Evolutionary conservation across 2,113 vertebrate species (phyloP), one percentile per base, ranked within the genome.

Genomic region (Myiozetetes cayanensis): DNA sequence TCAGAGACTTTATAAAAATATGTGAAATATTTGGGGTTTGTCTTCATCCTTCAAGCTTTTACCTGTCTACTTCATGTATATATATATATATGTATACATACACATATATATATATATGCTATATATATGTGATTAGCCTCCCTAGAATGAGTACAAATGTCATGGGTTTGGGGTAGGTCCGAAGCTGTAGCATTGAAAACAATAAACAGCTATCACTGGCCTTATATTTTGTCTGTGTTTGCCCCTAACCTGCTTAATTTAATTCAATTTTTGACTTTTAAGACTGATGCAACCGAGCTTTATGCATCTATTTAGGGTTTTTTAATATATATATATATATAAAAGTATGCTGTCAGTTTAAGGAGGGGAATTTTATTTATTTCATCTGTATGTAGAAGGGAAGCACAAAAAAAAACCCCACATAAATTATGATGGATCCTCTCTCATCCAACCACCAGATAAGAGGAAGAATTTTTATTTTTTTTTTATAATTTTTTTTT

Each of bases 401-500:
- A 39, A 87, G 15, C 47, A 44, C 10, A 18, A 39, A 62, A 62
- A 37, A 37, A 55, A 49, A 10, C 18, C 43, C 18, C 28, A 67
- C 23, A 30, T 24, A 27, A 24, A 19, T 71, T 73, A 39, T 72
- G 20, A 73, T 62, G 41, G 58, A 43, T 94, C 49, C 9, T 73
- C 18, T 62, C 20, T 62, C 18, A 55, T 68, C 56, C 25, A 43
- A 20, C 25, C 43, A 14, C 4, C 39, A 53, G 50, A 81, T 62
- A 41, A 89, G 47, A 61, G n/a, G 56, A 75, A 46, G 0, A 55
- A 21, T 25, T 61, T 35, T 70, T 14, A 41, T 94, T 62, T 84
- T 67, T 77, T 80, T 65, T 70, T 89, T 93, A 52, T 79, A 62
- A 62, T 77, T 77, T 52, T 62, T 83, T 70, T 94, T 63, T 90